Base-by-base conservation (phyloP, 1,140 invertebrate species). In the Trichonephila clavipes region DNA sequence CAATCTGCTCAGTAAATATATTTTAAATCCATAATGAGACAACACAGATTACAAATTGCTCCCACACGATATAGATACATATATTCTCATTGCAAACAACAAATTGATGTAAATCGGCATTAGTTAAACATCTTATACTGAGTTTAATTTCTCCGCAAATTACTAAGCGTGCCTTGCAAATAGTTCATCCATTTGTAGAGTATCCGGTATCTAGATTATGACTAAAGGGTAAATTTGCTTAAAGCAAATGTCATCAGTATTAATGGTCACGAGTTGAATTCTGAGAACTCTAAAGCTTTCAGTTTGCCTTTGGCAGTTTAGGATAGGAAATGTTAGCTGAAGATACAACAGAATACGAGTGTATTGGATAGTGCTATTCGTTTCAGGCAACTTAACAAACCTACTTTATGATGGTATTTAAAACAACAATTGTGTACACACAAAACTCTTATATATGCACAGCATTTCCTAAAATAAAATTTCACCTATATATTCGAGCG, bases 131-230 rank as follows among this genome's bases (percentile, higher is more conserved):
- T 88, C 58, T 88, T 62, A 66, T n/a, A 62, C 21, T 40, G 5
- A 88, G 58, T 19, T 34, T 28, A 40, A 88, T 64, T 28, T 88
- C 28, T 88, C 6, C 3, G 44, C 7, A 88, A 24, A 40, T 40
- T 28, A 34, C 40, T 2, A 61, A 87, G 51, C 28, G 24, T 87
- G 21, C 66, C 12, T 12, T 12, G 10, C n/a, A 69, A 24, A 69
- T 69, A 69, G 24, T 69, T 64, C 28, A 34, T 18, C 72, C 34
- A 77, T 77, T 77, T 77, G 14, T 77, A 34, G n/a, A 1, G 34
- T 90, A 81, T 82, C 72, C 21, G 28, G 40, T 24, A 16, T 90
- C n/a, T 61, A 51, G n/a, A 90, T 90, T 90, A 77, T 90, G 59
- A 44, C 86, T 64, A 21, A 88, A 72, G 87, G 64, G 64, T 44